These are phyloP conservation scores for Pogonocichla stellata DNA, from an alignment of 2,113 vertebrate genomes.

Conservation along the genomic window DNA sequence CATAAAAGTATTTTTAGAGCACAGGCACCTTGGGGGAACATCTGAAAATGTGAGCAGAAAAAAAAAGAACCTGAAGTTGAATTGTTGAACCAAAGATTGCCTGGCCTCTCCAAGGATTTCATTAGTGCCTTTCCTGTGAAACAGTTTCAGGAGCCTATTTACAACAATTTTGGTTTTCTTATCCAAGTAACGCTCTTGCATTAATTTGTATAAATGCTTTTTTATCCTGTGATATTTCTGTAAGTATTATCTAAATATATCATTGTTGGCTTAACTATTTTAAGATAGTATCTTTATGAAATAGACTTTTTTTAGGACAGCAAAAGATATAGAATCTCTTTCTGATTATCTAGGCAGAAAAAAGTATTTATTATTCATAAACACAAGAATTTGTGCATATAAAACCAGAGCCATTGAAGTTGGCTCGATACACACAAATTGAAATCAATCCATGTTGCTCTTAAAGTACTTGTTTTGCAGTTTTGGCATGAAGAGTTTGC, in stretches of 20 bases:
- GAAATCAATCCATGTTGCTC: neutral
- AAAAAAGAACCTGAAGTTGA: neutral
- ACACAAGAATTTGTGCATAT: neutral
- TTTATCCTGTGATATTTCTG: neutral
- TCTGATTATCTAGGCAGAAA: neutral
- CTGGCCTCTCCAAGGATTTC: conserved; percentile 46
- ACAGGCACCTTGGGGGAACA: conserved; percentile 23
- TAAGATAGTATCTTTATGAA: neutral
- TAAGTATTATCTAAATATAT: neutral
- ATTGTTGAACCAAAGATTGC: conserved; percentile 42
- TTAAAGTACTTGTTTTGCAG: neutral
- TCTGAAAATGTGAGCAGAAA: neutral
- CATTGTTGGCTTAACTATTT: neutral
- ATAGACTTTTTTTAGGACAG: neutral
- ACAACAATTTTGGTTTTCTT: neutral
- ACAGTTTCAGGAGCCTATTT: conserved; percentile 22
- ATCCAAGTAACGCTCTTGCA: neutral
- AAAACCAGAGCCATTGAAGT: neutral
- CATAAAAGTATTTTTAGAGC: conserved; percentile 20
- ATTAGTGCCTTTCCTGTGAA: conserved; percentile 26
- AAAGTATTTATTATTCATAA: conserved; percentile 24
- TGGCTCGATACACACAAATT: neutral
- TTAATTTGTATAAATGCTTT: conserved; percentile 22
- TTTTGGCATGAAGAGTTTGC: neutral
- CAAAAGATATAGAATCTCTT: neutral